These are phyloP conservation scores for Pachyuromys duprasi DNA, from an alignment of 2,797 vertebrate genomes.

Conservation along the genomic window DNA sequence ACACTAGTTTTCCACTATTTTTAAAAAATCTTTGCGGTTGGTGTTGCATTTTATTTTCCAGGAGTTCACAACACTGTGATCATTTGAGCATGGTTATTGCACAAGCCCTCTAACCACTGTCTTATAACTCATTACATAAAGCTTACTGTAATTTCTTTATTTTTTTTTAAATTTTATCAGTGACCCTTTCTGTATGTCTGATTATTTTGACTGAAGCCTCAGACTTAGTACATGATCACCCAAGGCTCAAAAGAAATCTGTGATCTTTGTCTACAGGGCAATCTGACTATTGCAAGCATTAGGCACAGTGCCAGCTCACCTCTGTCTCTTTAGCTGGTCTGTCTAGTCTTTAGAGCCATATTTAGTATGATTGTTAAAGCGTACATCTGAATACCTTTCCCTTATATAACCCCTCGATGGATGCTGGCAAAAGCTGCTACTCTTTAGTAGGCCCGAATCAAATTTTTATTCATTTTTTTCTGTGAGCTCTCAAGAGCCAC, in stretches of 20 bases:
- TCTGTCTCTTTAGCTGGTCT: not conserved
- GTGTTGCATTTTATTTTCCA: not conserved
- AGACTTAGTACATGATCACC: not conserved
- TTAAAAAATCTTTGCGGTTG: not conserved
- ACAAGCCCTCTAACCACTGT: not conserved
- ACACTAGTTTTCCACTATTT: not conserved
- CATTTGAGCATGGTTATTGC: not conserved
- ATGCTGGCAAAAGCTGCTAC: not conserved
- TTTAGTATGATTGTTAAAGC: conserved; percentile 2
- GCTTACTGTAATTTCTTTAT: not conserved
- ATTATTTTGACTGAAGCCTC: not conserved
- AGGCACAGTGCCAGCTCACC: not conserved
- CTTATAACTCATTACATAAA: not conserved
- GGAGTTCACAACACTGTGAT: not conserved
- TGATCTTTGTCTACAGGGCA: not conserved
- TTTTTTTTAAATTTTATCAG: not conserved
- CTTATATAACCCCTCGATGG: not conserved
- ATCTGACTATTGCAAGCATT: not conserved
- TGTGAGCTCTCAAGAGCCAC: not conserved
- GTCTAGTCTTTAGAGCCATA: not conserved
- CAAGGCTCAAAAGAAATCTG: not conserved
- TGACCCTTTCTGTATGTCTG: not conserved
- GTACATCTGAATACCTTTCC: not conserved
- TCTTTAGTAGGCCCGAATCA: not conserved
- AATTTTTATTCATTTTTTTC: not conserved